Percentiles rank a stretch among this genome's conserved stretches.
Evolutionary conservation across 2,888 invertebrate species (phyloP).

Genomic region (Ophion slaviceki): DNA sequence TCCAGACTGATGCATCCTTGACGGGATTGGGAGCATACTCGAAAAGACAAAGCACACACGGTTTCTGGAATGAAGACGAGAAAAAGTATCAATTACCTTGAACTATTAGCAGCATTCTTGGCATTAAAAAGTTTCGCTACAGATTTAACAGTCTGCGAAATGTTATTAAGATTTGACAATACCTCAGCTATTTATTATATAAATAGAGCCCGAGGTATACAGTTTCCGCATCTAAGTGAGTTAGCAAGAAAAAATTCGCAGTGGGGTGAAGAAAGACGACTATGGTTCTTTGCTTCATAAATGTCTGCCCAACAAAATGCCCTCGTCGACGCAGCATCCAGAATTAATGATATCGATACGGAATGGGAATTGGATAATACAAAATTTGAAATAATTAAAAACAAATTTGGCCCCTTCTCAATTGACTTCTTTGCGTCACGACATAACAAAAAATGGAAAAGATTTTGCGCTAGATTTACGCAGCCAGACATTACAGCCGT

Average conservation of each 20-base stretch:
- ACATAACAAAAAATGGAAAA: constrained; percentile 67
- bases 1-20: constrained; percentile 24
- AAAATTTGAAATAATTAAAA: constrained; percentile 54
- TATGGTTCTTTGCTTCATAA: constrained; percentile 44
- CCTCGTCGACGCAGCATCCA: constrained; percentile 43
- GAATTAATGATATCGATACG: constrained; percentile 63
- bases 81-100: too few relatives aligned
- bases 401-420: constrained; percentile 46
- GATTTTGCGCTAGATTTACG: constrained; percentile 64
- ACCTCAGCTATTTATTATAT: constrained; percentile 30
- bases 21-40: constrained; percentile 15
- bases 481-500: constrained; percentile 50
- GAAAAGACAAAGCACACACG: not conserved
- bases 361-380: constrained; percentile 65
- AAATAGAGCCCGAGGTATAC: constrained; percentile 33
- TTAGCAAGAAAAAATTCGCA: constrained; percentile 28
- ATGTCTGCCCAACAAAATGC: constrained; percentile 24
- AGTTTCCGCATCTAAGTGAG: constrained; percentile 30
- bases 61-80: too few relatives aligned
- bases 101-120: not conserved
- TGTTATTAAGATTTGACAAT: constrained; percentile 31
- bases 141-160: constrained; percentile 23
- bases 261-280: constrained; percentile 16
- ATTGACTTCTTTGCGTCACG: constrained; percentile 69
- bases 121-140: constrained; percentile 15